These are phyloP conservation scores for Aegithalos caudatus DNA, from an alignment of 2,113 vertebrate species.

Conservation along the genomic window DNA sequence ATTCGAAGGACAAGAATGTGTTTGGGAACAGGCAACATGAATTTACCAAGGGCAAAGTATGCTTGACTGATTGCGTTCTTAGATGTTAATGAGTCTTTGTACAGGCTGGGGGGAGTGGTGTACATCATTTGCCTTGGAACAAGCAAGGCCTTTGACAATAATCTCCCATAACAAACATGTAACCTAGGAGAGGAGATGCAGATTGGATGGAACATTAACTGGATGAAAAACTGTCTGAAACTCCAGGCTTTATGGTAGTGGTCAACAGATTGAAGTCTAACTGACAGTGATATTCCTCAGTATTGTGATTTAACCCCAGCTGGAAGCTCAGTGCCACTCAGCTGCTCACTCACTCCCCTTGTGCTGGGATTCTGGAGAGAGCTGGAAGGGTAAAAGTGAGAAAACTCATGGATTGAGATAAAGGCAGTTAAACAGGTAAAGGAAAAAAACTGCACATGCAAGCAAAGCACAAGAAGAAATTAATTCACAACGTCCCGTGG, in stretches of 20 bases:
- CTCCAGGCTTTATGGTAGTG: not conserved
- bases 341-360: rapidly evolving
- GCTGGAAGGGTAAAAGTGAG: not conserved
- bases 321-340: rapidly evolving
- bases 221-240: not conserved
- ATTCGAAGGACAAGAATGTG: not conserved
- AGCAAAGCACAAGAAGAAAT: not conserved
- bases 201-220: not conserved
- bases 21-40: not conserved
- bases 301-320: not conserved
- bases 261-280: not conserved
- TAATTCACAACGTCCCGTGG: not conserved
- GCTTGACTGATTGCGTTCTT: not conserved
- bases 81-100: not conserved
- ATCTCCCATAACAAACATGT: not conserved
- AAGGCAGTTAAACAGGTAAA: not conserved
- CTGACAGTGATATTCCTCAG: not conserved
- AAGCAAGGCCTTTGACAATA: not conserved
- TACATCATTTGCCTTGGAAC: not conserved
- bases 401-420: not conserved
- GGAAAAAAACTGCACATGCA: not conserved
- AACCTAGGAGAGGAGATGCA: not conserved
- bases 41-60: not conserved
- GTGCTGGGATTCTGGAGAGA: not conserved
- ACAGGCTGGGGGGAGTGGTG: not conserved